Conservation (phyloP, 2,888 invertebrate genomes). For the Stratiomys singularior region DNA sequence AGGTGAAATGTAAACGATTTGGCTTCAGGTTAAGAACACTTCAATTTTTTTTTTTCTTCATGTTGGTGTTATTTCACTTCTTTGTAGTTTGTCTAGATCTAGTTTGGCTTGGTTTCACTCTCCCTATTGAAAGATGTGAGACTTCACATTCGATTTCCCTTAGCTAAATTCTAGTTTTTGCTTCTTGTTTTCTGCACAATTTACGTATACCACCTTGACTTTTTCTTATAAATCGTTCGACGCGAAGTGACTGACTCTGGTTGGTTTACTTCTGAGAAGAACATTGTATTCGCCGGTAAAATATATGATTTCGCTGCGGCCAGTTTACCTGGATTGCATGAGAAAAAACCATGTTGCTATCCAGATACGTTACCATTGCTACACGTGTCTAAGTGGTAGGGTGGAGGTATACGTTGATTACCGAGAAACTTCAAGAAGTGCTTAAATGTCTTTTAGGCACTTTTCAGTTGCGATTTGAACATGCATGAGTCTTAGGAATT, state of each 20-base stretch:
- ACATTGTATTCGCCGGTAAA: neutral
- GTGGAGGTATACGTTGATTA: too few species aligned
- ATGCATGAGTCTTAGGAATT: too few species aligned
- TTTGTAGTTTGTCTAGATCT: neutral
- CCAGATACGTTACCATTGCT: neutral
- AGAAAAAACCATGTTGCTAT: neutral
- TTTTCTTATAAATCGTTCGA: conserved; percentile 9
- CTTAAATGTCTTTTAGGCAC: neutral
- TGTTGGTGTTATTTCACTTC: neutral
- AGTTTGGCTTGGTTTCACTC: neutral
- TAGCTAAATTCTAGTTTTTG: neutral
- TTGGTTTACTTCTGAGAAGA: conserved; percentile 10
- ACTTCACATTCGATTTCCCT: neutral
- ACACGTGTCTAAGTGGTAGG: neutral
- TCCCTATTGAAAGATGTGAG: neutral
- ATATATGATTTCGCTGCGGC: neutral
- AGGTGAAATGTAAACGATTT: conserved; percentile 32
- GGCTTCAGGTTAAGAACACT: conserved; percentile 15
- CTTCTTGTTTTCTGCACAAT: neutral
- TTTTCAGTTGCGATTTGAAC: too few species aligned
- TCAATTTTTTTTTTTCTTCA: neutral
- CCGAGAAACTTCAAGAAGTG: neutral
- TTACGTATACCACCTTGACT: neutral
- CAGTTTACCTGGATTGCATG: neutral
- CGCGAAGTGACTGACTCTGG: conserved; percentile 15